phyloP scores from a whole-genome alignment of 2,797 vertebrate genomes.

The Onychomys arenicola region DNA sequence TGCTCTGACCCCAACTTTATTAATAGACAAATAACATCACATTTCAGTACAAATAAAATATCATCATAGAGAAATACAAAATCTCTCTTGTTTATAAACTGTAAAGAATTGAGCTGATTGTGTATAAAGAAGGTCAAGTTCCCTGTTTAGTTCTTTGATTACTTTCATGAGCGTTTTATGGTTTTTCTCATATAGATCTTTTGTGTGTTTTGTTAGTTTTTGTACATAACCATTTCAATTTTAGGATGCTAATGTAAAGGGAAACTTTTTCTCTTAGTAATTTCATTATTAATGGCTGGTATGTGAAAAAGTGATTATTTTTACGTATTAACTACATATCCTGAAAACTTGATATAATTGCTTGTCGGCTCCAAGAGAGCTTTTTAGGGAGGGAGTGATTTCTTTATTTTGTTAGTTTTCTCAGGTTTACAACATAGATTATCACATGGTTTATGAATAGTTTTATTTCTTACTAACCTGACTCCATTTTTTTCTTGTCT shows the following conservation, averaged over 20 bases:
- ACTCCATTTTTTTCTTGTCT: conserved; percentile 9
- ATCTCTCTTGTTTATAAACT: neutral
- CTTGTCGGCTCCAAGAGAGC: neutral
- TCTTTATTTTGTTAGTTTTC: neutral
- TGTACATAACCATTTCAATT: neutral
- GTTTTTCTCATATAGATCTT: neutral
- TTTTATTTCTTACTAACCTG: neutral
- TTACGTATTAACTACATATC: neutral
- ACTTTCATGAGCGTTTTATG: neutral
- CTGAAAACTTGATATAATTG: neutral
- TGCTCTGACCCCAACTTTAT: too few relatives aligned
- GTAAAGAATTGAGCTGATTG: neutral
- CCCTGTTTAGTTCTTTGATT: neutral
- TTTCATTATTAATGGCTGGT: neutral
- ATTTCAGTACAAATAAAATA: too few relatives aligned
- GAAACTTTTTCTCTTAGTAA: neutral
- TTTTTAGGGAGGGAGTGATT: neutral
- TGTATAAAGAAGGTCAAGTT: neutral
- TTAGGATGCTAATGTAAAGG: neutral
- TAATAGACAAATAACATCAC: too few relatives aligned
- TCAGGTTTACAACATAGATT: neutral
- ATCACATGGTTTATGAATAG: neutral
- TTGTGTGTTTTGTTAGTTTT: neutral
- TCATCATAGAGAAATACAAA: too few relatives aligned
- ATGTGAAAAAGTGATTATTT: neutral